Evolutionary conservation across 2,797 vertebrate species (phyloP).

Genomic region (Telmatherina bonti): DNA sequence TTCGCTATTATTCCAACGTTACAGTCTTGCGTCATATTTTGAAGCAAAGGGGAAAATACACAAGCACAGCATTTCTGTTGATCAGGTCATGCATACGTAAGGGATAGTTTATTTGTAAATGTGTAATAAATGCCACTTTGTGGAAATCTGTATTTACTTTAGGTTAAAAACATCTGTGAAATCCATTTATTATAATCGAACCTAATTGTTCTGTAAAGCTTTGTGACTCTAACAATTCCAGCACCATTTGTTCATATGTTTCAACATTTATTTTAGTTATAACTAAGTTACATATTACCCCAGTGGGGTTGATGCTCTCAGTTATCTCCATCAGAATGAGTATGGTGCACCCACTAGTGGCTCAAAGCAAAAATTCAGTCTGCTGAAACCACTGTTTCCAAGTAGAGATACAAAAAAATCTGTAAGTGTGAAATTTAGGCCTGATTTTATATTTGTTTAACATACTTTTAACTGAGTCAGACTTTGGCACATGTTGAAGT

Average conservation of each 20-base stretch:
- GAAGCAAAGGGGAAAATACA: constrained; percentile 10
- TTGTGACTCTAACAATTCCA: neutral
- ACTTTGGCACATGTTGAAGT: neutral
- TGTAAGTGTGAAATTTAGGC: neutral
- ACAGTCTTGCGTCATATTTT: constrained; percentile 54
- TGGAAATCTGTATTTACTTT: neutral
- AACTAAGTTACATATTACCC: neutral
- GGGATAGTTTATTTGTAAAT: neutral
- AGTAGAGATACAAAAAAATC: neutral
- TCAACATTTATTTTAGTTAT: constrained; percentile 1
- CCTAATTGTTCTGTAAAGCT: neutral
- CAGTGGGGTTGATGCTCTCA: neutral
- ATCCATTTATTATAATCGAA: neutral
- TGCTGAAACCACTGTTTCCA: neutral
- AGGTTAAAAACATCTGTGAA: neutral
- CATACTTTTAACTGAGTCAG: neutral
- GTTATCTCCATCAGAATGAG: constrained; percentile 27
- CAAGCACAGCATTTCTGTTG: neutral
- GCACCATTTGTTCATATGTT: neutral
- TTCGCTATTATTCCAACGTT: constrained; percentile 21
- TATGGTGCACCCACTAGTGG: constrained; percentile 82
- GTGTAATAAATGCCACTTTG: neutral
- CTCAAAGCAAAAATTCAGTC: constrained; percentile 29
- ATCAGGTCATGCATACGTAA: neutral
- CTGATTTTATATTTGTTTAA: no score